Conservation (phyloP, 2,888 invertebrate genomes). For the Drosophila limbata region DNA sequence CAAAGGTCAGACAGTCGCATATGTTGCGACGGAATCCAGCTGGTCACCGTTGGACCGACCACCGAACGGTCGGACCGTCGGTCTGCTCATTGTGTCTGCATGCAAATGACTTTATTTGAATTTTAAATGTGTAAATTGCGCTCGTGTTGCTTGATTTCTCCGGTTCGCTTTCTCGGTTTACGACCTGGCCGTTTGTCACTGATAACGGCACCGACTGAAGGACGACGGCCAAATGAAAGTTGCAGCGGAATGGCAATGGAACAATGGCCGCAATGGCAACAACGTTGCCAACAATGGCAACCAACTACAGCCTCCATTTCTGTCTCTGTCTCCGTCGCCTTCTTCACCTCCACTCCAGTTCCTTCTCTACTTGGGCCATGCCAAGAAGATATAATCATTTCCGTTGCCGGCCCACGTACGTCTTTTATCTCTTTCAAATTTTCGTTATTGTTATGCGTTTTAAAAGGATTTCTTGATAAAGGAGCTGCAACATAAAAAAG, state of each 20-base stretch:
- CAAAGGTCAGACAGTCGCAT: conserved; percentile 73
- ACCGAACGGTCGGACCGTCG: background rate
- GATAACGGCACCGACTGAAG: conserved; percentile 64
- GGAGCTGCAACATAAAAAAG: conserved; percentile 44
- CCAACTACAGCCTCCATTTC: conserved; percentile 4
- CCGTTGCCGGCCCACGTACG: conserved; percentile 75
- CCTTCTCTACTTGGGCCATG: conserved; percentile 13
- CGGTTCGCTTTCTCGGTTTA: conserved; percentile 50
- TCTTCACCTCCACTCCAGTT: background rate
- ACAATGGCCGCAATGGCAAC: conserved; percentile 75
- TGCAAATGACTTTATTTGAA: conserved; percentile 79
- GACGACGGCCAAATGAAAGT: conserved; percentile 66
- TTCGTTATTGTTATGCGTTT: conserved; percentile 77
- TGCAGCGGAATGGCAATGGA: conserved; percentile 55
- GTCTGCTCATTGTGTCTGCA: conserved; percentile 70
- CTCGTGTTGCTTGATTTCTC: conserved; percentile 60
- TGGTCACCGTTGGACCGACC: conserved; percentile 25
- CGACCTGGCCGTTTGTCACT: conserved; percentile 79
- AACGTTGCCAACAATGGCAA: conserved; percentile 46
- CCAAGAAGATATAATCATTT: conserved; percentile 78
- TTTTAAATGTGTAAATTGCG: conserved; percentile 79
- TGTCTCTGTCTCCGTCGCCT: conserved; percentile 9
- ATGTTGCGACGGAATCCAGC: conserved; percentile 62
- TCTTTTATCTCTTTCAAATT: conserved; percentile 78
- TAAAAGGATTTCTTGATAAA: conserved; percentile 74